Conservation (phyloP, 1,140 invertebrate species). For the Atta texana region DNA sequence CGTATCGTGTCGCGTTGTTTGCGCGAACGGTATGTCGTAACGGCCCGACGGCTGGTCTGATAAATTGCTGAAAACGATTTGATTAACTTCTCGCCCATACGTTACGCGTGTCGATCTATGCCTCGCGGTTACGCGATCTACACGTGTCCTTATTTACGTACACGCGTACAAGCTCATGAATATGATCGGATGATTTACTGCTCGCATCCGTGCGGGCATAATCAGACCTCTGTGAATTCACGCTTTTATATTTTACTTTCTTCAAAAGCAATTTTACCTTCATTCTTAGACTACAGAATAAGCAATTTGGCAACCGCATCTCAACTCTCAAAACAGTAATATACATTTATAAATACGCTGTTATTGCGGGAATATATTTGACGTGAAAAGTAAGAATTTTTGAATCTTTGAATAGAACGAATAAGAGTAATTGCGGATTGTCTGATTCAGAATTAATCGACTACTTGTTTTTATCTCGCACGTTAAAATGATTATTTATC, state of each 20-base stretch:
- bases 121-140: constrained; percentile 65
- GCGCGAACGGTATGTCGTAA: constrained; percentile 20
- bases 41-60: constrained; percentile 40
- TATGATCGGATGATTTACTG: constrained; percentile 65
- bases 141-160: constrained; percentile 70
- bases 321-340: neutral
- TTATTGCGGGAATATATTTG: neutral
- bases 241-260: constrained; percentile 13
- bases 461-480: neutral
- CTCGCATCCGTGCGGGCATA: constrained; percentile 36
- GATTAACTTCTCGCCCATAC: constrained; percentile 74
- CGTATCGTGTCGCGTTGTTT: constrained; percentile 39
- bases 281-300: neutral
- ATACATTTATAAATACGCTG: neutral
- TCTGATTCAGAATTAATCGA: neutral
- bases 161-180: constrained; percentile 45
- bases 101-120: constrained; percentile 67
- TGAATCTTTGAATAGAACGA: neutral
- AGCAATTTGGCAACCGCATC: neutral
- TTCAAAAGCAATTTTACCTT: neutral
- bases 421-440: neutral
- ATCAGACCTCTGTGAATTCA: constrained; percentile 23
- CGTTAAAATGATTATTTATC: neutral
- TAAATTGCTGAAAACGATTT: constrained; percentile 75
- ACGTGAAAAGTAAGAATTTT: neutral